phyloP scores from a whole-genome alignment of 2,113 vertebrate genomes.

The Mellivora capensis region DNA sequence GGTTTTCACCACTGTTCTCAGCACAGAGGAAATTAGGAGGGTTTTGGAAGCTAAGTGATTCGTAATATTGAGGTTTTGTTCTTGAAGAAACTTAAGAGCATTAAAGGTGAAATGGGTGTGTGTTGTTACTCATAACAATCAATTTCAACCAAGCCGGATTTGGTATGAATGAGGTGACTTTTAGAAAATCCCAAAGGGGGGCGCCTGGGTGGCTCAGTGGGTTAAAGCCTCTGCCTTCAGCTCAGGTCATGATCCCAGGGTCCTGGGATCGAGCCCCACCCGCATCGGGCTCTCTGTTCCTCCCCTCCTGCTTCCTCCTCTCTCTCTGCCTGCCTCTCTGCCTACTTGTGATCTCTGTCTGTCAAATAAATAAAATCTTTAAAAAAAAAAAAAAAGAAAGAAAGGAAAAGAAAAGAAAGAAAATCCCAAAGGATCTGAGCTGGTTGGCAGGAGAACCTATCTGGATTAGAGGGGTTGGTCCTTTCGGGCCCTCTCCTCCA shows the following conservation, averaged over 20 bases:
- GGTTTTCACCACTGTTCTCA: background rate
- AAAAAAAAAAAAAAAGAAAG: no score
- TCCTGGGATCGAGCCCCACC: no score
- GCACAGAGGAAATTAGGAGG: background rate
- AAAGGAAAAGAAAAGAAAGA: no score
- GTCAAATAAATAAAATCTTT: no score
- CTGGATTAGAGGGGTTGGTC: background rate
- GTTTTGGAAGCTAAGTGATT: background rate
- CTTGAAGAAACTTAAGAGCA: background rate
- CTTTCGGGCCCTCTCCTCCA: background rate
- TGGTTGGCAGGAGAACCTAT: background rate
- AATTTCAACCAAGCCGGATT: background rate
- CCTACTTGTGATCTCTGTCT: no score
- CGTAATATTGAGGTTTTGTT: background rate
- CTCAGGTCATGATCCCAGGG: no score
- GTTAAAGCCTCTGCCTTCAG: no score
- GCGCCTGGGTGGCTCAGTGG: no score
- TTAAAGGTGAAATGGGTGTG: background rate
- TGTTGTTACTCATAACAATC: background rate
- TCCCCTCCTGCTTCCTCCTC: no score
- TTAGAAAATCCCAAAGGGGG: background rate
- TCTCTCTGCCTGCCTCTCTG: no score
- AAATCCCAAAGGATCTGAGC: background rate
- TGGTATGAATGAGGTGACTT: background rate
- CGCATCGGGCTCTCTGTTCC: no score